Evolutionary conservation across 2,888 invertebrate species (phyloP).

Genomic region (Teleogryllus oceanicus): DNA sequence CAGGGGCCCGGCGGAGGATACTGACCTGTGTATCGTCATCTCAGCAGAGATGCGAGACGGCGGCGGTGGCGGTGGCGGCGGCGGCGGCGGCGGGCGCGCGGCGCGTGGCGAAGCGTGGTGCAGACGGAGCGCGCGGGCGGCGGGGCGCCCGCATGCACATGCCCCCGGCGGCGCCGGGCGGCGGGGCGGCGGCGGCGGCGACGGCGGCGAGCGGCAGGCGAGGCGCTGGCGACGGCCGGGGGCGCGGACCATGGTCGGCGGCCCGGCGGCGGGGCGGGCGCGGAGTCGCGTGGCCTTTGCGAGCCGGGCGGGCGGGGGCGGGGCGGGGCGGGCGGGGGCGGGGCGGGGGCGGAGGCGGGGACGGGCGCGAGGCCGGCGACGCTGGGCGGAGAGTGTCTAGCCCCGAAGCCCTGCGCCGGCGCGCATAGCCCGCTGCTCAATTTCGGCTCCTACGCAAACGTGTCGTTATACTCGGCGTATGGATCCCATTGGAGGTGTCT

Average conservation of each 20-base stretch:
- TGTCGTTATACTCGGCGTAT: too few species aligned
- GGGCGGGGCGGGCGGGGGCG: too few species aligned
- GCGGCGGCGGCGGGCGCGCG: neutral
- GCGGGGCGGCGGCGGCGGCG: neutral
- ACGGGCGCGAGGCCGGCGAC: too few species aligned
- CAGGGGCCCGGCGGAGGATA: neutral
- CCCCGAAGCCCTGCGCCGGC: too few species aligned
- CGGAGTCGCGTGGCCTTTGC: neutral
- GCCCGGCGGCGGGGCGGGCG: neutral
- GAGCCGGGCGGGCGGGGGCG: neutral
- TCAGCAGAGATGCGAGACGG: conserved; percentile 18
- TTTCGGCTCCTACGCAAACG: too few species aligned
- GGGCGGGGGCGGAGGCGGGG: too few species aligned
- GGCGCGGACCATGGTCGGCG: neutral
- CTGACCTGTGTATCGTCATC: conserved; percentile 3
- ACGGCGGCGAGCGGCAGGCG: neutral
- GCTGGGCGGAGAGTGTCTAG: too few species aligned
- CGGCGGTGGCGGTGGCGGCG: neutral
- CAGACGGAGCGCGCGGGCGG: neutral
- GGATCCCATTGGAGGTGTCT: too few species aligned
- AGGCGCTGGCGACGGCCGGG: neutral
- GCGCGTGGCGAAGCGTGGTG: neutral
- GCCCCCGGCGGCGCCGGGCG: neutral
- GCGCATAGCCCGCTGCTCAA: too few species aligned
- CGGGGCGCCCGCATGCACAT: neutral